phyloP scores from a whole-genome alignment of 1,140 invertebrate species.

The Ectropis grisescens region DNA sequence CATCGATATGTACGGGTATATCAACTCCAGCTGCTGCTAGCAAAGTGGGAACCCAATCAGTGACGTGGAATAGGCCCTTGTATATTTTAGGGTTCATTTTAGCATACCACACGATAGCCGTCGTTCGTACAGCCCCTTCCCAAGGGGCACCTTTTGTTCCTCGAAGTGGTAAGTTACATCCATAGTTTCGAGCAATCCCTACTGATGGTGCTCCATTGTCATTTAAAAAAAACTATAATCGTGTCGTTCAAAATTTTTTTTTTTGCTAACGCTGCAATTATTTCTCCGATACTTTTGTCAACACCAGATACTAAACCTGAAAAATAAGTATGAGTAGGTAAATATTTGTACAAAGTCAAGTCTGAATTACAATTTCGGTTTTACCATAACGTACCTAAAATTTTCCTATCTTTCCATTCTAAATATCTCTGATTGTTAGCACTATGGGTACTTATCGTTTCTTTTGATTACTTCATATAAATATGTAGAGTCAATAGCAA shows the following conservation, averaged over 20 bases:
- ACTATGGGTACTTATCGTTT: no score
- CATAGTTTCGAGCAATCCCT: constrained; percentile 80
- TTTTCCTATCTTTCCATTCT: no score
- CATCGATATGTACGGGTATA: constrained; percentile 65
- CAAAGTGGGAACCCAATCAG: constrained; percentile 90
- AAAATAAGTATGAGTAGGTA: constrained; percentile 72
- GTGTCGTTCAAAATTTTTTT: constrained; percentile 77
- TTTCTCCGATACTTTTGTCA: constrained; percentile 80
- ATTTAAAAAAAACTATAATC: constrained; percentile 79
- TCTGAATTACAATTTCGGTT: no score
- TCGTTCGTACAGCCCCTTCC: constrained; percentile 84
- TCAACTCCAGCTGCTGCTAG: constrained; percentile 20
- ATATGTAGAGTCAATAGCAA: no score
- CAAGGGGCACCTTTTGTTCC: constrained; percentile 83
- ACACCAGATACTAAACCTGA: constrained; percentile 24
- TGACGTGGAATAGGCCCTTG: constrained; percentile 83
- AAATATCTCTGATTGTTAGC: no score
- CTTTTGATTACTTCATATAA: no score
- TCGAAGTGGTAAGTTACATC: constrained; percentile 87
- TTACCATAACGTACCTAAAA: no score
- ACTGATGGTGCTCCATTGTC: constrained; percentile 84
- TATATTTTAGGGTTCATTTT: constrained; percentile 69
- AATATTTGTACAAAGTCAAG: no score
- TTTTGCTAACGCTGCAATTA: constrained; percentile 76
- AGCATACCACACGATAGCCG: constrained; percentile 84